A percentile compares a stretch with the other conserved stretches of the same genome.
phyloP scores from a whole-genome alignment of 2,113 vertebrate genomes.

The human region GRCh38 chr4:163156501-163157000 shows the following conservation, averaged over 20 bases:
- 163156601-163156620: neutral
- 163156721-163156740: neutral
- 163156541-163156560: neutral
- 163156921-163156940: neutral
- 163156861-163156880: neutral
- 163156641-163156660: neutral
- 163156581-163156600: neutral
- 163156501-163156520: neutral
- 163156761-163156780: neutral
- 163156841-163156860: constrained; percentile 9
- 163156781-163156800: neutral
- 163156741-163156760: neutral
- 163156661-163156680: neutral
- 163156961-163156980: neutral
- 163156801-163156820: neutral
- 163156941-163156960: neutral
- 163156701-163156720: neutral
- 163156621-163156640: neutral
- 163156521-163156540: neutral
- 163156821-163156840: neutral
- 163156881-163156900: neutral
- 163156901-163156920: constrained; percentile 4
- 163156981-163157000: neutral
- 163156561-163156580: neutral
- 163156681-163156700: neutral